Evolutionary conservation across 1,140 invertebrate genomes (phyloP).

Genomic region (Theocolax elegans): DNA sequence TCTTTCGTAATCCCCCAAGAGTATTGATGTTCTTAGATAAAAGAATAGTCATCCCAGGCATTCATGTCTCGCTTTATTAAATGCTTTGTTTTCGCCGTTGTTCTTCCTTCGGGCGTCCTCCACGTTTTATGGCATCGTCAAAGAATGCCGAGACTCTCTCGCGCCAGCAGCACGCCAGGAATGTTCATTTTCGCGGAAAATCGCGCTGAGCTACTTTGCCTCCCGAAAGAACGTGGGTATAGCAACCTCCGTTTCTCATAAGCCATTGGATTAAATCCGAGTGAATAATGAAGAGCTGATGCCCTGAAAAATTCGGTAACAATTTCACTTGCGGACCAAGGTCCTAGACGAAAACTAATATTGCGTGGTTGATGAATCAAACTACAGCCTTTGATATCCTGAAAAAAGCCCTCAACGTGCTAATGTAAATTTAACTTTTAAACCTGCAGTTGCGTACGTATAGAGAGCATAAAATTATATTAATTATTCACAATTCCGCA

Average conservation of each 20-base stretch:
- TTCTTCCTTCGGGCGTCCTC: neutral
- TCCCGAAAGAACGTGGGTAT: neutral
- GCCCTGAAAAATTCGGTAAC: neutral
- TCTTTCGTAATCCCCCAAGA: too few relatives aligned
- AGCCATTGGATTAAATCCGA: neutral
- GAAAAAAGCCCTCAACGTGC: neutral
- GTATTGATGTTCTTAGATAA: too few relatives aligned
- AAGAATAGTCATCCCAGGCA: too few relatives aligned
- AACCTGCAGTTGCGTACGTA: too few relatives aligned
- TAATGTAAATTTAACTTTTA: too few relatives aligned
- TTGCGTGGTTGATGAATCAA: too few relatives aligned
- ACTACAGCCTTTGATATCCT: neutral
- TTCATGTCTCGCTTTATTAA: too few relatives aligned
- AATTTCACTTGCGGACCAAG: neutral
- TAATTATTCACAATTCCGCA: too few relatives aligned
- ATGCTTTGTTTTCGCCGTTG: neutral
- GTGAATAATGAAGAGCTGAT: neutral
- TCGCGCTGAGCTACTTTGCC: neutral
- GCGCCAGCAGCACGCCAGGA: neutral
- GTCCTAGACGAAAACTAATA: neutral
- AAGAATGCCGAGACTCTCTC: neutral
- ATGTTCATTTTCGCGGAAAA: constrained; percentile 24
- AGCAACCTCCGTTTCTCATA: neutral
- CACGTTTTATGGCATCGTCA: constrained; percentile 13
- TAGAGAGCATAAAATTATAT: too few relatives aligned